Conservation (phyloP, 2,888 invertebrate genomes). For the Trissolcus japonicus region DNA sequence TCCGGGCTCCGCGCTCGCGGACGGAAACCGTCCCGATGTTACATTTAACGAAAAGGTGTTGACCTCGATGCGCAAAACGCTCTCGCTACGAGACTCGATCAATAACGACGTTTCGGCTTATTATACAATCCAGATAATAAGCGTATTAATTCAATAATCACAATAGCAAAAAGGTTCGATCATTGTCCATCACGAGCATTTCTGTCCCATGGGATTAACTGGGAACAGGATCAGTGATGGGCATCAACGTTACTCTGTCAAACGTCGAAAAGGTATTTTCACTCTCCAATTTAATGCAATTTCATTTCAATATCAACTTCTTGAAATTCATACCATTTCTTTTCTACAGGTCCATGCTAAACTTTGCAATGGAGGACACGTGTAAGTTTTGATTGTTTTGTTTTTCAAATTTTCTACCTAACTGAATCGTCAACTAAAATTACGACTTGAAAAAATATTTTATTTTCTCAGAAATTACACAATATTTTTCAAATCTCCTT, state of each 20-base stretch:
- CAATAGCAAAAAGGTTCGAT: slow-evolving; percentile 32
- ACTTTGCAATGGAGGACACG: slow-evolving; percentile 70
- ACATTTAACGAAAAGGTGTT: slow-evolving; percentile 28
- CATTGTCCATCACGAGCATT: not conserved
- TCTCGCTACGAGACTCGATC: slow-evolving; percentile 62
- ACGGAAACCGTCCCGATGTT: slow-evolving; percentile 9
- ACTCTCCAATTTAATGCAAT: not conserved
- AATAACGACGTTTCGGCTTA: slow-evolving; percentile 62
- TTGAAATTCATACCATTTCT: not conserved
- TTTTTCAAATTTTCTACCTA: no score
- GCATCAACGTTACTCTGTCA: slow-evolving; percentile 44
- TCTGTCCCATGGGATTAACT: slow-evolving; percentile 32
- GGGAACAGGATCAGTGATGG: slow-evolving; percentile 37
- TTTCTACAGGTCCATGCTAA: slow-evolving; percentile 67
- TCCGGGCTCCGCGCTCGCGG: slow-evolving; percentile 8
- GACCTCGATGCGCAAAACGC: slow-evolving; percentile 58
- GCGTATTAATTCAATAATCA: slow-evolving; percentile 49
- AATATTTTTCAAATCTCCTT: no score
- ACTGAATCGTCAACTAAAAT: no score
- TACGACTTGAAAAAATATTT: no score
- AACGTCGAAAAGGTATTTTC: slow-evolving; percentile 45
- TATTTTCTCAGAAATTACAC: no score
- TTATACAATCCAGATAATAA: slow-evolving; percentile 55
- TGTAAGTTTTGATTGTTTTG: slow-evolving; percentile 66
- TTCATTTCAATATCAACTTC: not conserved